phyloP scores from a whole-genome alignment of 2,888 invertebrate genomes.

The Linyphia triangularis region DNA sequence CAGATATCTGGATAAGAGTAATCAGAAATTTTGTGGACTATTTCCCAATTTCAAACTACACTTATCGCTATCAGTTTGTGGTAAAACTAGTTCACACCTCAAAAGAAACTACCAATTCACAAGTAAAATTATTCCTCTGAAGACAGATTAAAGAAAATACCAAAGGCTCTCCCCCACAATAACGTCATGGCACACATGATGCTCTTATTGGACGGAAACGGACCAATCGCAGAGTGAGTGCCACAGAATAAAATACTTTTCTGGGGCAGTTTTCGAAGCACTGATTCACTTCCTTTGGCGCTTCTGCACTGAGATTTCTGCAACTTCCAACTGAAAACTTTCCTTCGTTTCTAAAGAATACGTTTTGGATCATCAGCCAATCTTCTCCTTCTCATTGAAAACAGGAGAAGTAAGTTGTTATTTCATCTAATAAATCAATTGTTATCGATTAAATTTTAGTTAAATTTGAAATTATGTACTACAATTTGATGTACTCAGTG shows the following conservation, averaged over 20 bases:
- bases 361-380: not conserved
- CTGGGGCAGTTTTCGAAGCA: conserved; percentile 49
- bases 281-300: conserved; percentile 28
- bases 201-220: conserved; percentile 9
- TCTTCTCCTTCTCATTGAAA: not conserved
- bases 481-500: no score
- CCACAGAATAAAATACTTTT: conserved; percentile 57
- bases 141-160: conserved; percentile 39
- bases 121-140: not conserved
- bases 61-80: not conserved
- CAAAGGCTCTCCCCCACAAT: conserved; percentile 42
- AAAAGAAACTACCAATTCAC: not conserved
- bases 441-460: no score
- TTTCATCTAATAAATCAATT: no score
- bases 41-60: not conserved
- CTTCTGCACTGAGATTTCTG: conserved; percentile 31
- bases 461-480: no score
- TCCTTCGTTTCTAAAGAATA: not conserved
- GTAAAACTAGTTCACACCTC: not conserved
- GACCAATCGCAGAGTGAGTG: conserved; percentile 23
- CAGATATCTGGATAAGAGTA: not conserved
- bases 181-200: conserved; percentile 3
- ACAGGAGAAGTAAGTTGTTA: conserved; percentile 12
- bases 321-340: conserved; percentile 2
- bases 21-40: not conserved